Percentiles rank a stretch among this genome's conserved stretches.
Evolutionary conservation across 1,140 invertebrate genomes (phyloP).

Genomic region (Eumaeus atala): DNA sequence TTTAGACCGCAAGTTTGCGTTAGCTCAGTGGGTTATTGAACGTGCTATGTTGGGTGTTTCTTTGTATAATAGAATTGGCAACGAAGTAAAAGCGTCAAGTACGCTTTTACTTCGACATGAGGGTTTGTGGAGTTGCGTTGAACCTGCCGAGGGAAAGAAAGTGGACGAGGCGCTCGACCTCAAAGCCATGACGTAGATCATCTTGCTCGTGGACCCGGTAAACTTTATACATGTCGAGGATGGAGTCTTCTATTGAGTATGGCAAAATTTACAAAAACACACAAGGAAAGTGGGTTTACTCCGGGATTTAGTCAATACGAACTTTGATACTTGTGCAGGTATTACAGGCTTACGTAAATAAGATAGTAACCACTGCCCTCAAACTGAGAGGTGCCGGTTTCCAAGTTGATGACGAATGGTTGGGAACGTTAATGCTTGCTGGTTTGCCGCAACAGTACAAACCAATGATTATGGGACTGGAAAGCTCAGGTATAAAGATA

Average conservation of each 20-base stretch:
- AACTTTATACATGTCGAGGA: conserved; percentile 28
- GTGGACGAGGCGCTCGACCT: conserved; percentile 25
- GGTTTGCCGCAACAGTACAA: too few species aligned
- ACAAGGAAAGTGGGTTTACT: conserved; percentile 44
- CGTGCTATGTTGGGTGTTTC: too few species aligned
- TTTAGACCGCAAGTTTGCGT: too few species aligned
- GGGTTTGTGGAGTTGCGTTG: conserved; percentile 26
- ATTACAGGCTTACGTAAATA: conserved; percentile 46
- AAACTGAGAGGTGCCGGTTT: conserved; percentile 41
- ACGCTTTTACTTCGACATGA: conserved; percentile 22
- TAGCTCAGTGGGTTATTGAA: too few species aligned
- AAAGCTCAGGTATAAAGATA: conserved; percentile 32
- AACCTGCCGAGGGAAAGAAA: conserved; percentile 17
- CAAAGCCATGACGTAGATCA: conserved; percentile 35
- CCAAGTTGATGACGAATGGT: conserved; percentile 29
- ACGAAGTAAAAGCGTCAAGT: too few species aligned
- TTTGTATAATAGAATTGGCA: too few species aligned
- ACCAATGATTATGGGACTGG: conserved; percentile 46
- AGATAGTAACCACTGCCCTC: conserved; percentile 41
- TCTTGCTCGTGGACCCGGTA: conserved; percentile 40
- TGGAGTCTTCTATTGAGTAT: conserved; percentile 32
- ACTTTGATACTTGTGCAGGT: conserved; percentile 31
- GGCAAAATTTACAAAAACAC: conserved; percentile 33
- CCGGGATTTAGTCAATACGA: conserved; percentile 32
- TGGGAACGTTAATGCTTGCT: too few species aligned